Base-by-base conservation (phyloP, 2,113 vertebrate genomes). In the Fulica atra region DNA sequence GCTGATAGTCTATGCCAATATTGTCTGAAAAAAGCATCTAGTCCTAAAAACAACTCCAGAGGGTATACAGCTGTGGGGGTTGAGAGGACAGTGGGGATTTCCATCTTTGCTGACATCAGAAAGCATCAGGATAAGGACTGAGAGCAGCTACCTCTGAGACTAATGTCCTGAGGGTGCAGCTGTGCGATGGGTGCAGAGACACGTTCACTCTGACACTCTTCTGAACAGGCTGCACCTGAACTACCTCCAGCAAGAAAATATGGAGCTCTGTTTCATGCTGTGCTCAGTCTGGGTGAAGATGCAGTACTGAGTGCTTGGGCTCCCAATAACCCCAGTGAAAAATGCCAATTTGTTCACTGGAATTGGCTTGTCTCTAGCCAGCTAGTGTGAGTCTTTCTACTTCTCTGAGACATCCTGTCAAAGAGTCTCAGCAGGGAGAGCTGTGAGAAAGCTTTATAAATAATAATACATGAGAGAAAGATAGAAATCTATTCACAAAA, bases 401-500 rank as follows among this genome's bases (percentile, higher is more conserved):
- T 91, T 84, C 77, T 86, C 35, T 2, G 9, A 92, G 77, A 60
- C 53, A 18, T n/a, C 8, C 35, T 40, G 83, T 78, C 82, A 76
- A 64, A 81, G 53, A 18, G 21, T 33, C 64, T 71, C 92, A 86
- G 83, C 88, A 93, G 83, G 80, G 50, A 79, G 73, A 95, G 25
- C 61, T 91, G 48, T 44, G 77, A 95, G 81, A 95, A 91, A 94
- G 73, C 69, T 79, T 87, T 85, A 56, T 89, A 77, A 92, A 94
- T 88, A 94, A 85, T 79, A 65, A 91, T 85, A 72, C 54, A 85
- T 87, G 57, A 89, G 91, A 94, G 80, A 79, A 90, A 86, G 80
- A 93, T 35, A 88, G 86, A 90, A 95, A 93, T 94, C 82, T 95
- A 68, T 92, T 94, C 68, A 40, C 60, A 61, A 93, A 88, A 95